Conservation (phyloP, 2,797 vertebrate species). For the Microchirus variegatus region DNA sequence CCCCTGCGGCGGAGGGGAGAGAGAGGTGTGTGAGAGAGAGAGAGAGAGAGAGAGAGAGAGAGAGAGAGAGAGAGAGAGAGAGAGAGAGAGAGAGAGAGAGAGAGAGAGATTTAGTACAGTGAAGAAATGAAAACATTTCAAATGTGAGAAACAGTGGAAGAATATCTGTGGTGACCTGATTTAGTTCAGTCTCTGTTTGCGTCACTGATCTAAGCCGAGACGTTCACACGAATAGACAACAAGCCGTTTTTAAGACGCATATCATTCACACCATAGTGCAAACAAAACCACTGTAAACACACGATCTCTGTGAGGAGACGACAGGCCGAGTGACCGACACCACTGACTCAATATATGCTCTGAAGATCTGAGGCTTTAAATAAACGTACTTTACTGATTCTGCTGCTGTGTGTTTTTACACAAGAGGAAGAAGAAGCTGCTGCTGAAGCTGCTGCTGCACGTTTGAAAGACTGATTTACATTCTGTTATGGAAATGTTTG, state of each 20-base stretch:
- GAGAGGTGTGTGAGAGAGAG: neutral
- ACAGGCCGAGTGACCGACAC: conserved; percentile 6
- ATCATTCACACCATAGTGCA: too few relatives aligned
- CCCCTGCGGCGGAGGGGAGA: conserved; percentile 72
- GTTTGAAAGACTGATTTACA: neutral
- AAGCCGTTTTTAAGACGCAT: conserved; percentile 12
- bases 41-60: neutral
- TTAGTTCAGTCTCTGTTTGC: neutral
- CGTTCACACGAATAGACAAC: conserved; percentile 7
- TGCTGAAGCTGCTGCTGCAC: neutral
- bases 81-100: neutral
- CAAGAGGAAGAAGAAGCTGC: too few relatives aligned
- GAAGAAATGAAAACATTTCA: neutral
- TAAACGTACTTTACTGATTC: conserved; percentile 13
- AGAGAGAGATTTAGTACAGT: neutral
- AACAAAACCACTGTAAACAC: conserved; percentile 2
- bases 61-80: neutral
- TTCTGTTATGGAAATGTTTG: neutral
- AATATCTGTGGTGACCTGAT: too few relatives aligned
- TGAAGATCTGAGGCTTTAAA: conserved; percentile 15
- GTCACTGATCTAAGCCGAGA: conserved; percentile 10
- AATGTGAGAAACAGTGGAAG: neutral
- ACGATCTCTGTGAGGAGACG: neutral
- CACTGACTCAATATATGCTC: conserved; percentile 8
- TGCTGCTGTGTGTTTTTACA: neutral